A percentile compares a stretch with the other conserved stretches of the same genome.
Evolutionary conservation across 2,113 vertebrate genomes (phyloP).

Genomic region (Puma concolor): DNA sequence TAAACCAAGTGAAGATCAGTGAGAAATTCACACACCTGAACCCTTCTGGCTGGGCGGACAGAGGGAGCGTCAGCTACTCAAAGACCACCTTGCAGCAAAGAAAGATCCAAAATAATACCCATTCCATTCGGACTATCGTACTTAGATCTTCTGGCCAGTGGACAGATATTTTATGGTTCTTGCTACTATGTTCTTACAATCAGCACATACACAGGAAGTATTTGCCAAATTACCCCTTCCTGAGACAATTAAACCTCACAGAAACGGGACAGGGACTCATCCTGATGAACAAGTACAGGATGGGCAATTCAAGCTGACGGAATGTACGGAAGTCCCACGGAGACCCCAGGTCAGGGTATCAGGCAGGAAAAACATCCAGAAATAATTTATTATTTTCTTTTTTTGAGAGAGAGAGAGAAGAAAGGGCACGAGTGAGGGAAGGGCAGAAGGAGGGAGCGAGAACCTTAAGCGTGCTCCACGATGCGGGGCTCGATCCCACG

Average conservation of each 20-base stretch:
- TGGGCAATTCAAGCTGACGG: fast-evolving
- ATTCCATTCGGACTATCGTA: fast-evolving
- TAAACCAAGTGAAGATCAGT: fast-evolving
- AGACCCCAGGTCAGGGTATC: too few species aligned
- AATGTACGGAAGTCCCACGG: neutral
- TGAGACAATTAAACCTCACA: neutral
- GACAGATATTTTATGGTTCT: fast-evolving
- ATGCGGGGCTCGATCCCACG: too few species aligned
- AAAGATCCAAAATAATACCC: neutral
- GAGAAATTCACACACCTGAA: neutral
- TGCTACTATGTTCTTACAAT: fast-evolving
- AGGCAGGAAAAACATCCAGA: neutral
- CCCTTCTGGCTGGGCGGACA: neutral
- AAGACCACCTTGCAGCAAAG: neutral
- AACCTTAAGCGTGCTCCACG: too few species aligned
- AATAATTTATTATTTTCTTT: too few species aligned
- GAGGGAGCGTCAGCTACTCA: neutral
- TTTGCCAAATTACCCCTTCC: neutral
- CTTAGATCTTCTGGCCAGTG: too few species aligned
- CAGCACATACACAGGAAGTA: fast-evolving
- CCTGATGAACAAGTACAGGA: fast-evolving
- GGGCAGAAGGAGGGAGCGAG: too few species aligned
- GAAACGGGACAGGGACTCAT: neutral
- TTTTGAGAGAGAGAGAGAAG: too few species aligned
- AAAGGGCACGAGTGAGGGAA: too few species aligned